phyloP scores from a whole-genome alignment of 2,888 invertebrate species.

The Apoda limacodes region DNA sequence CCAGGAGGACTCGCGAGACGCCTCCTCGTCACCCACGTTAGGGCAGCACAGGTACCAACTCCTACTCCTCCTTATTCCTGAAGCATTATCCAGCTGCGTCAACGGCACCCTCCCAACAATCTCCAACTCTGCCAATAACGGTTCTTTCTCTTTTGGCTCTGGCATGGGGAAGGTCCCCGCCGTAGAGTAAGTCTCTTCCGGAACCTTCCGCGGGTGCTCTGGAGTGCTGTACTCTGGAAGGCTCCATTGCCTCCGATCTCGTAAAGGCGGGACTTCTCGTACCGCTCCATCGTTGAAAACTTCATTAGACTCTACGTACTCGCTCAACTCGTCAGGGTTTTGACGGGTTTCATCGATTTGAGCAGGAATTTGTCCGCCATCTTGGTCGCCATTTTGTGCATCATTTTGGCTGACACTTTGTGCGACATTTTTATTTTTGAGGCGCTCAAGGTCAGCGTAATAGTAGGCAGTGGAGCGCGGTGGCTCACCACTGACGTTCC shows the following conservation, averaged over 20 bases:
- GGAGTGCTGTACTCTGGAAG: conserved; percentile 44
- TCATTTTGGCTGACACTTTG: conserved; percentile 9
- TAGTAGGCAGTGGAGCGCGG: conserved; percentile 71
- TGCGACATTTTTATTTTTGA: conserved; percentile 45
- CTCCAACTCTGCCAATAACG: conserved; percentile 50
- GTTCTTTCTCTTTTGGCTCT: conserved; percentile 55
- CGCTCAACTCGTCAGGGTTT: conserved; percentile 60
- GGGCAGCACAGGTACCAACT: conserved; percentile 73
- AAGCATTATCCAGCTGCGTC: conserved; percentile 40
- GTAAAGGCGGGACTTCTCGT: conserved; percentile 42
- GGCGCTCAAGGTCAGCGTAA: conserved; percentile 69
- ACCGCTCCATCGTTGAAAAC: conserved; percentile 44
- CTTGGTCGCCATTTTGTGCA: conserved; percentile 13
- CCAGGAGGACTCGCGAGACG: conserved; percentile 53
- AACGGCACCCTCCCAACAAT: conserved; percentile 49
- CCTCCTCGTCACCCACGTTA: conserved; percentile 51
- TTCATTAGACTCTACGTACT: conserved; percentile 45
- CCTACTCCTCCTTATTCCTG: conserved; percentile 63
- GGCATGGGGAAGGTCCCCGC: conserved; percentile 65
- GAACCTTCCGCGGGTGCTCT: conserved; percentile 31
- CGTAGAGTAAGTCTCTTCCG: conserved; percentile 56
- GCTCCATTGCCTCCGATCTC: conserved; percentile 42
- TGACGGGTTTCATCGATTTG: conserved; percentile 25
- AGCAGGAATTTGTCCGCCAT: conserved; percentile 11
- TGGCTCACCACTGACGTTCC: conserved; percentile 60